A percentile compares a stretch with the other conserved stretches of the same genome.
These are phyloP conservation scores for Pelosia muscerda DNA, from an alignment of 2,888 invertebrate genomes.

Conservation along the genomic window DNA sequence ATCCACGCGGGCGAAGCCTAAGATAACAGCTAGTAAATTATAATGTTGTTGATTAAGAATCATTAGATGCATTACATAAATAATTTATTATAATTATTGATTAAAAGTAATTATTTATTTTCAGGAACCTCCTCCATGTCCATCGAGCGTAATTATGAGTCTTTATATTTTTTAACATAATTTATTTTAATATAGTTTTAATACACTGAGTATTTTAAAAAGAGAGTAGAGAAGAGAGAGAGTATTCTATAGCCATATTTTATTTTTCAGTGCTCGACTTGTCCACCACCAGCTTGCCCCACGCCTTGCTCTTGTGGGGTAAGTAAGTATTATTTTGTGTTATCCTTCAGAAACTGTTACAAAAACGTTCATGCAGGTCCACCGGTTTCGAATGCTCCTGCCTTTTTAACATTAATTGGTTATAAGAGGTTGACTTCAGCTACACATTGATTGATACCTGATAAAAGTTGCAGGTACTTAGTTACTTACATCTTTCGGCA, in stretches of 20 bases:
- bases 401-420: too few species aligned
- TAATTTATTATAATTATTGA: neutral
- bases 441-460: too few species aligned
- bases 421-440: too few species aligned
- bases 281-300: constrained; percentile 46
- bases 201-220: too few species aligned
- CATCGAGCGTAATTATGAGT: constrained; percentile 9
- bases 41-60: neutral
- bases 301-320: constrained; percentile 60
- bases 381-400: too few species aligned
- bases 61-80: neutral
- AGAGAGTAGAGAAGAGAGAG: too few species aligned
- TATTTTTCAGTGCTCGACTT: constrained; percentile 51
- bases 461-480: too few species aligned
- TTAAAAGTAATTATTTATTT: neutral
- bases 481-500: too few species aligned
- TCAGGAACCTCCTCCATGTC: constrained; percentile 4
- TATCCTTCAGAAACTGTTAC: neutral
- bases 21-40: neutral
- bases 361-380: too few species aligned
- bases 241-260: neutral
- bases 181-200: too few species aligned
- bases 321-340: constrained; percentile 24
- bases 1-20: neutral
- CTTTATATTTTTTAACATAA: neutral